These are phyloP conservation scores for Anas platyrhynchos DNA, from an alignment of 2,113 vertebrate species.

Conservation along the genomic window DNA sequence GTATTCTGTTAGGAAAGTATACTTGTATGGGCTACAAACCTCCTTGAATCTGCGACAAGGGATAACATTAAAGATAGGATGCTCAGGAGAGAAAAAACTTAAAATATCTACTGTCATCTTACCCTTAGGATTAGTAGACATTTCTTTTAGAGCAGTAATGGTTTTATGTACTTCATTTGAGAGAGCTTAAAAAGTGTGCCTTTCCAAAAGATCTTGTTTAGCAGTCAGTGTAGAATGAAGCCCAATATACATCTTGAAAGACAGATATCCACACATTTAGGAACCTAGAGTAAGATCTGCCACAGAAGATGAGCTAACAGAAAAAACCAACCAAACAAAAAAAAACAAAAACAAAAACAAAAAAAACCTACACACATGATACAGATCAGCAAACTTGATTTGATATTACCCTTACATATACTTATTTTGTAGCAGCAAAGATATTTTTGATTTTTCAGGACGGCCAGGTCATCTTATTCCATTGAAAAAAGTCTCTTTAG, in stretches of 20 bases:
- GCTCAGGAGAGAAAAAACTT: neutral
- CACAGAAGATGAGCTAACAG: neutral
- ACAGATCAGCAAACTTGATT: neutral
- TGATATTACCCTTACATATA: neutral
- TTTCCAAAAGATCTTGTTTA: neutral
- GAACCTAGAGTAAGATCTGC: neutral
- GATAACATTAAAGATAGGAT: neutral
- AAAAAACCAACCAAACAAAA: neutral
- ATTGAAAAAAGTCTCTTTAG: neutral
- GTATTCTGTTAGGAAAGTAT: neutral
- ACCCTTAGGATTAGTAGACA: neutral
- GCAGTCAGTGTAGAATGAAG: neutral
- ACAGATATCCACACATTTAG: neutral
- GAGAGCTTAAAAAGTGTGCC: neutral
- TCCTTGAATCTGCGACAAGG: neutral
- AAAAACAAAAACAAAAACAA: no score
- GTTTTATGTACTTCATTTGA: neutral
- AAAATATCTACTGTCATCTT: neutral
- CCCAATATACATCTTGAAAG: neutral
- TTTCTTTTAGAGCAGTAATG: neutral
- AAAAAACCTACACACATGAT: neutral
- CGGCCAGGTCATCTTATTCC: neutral
- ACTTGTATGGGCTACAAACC: neutral
- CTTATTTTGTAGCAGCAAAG: neutral
- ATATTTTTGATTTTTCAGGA: neutral